Evolutionary conservation across 1,140 invertebrate species (phyloP).

Genomic region (Orius insidiosus): DNA sequence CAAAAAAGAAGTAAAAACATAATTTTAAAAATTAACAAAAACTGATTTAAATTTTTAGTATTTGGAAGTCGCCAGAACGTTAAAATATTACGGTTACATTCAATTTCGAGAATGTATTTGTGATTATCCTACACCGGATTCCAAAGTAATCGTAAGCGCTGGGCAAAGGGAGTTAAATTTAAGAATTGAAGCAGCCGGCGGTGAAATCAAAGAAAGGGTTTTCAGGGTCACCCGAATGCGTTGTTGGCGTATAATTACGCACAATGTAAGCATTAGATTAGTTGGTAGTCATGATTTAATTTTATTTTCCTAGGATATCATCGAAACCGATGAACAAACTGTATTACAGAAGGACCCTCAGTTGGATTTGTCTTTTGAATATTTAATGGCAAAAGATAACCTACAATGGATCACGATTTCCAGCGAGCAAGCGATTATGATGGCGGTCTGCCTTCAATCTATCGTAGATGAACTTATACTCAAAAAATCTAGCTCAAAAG

Average conservation of each 20-base stretch:
- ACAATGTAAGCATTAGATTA: conserved; percentile 39
- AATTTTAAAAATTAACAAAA: not conserved
- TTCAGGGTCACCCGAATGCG: conserved; percentile 90
- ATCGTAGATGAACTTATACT: conserved; percentile 88
- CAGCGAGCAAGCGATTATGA: conserved; percentile 81
- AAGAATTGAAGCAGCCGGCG: conserved; percentile 29
- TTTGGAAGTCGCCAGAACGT: conserved; percentile 54
- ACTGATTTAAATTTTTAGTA: conserved; percentile 42
- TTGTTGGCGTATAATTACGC: conserved; percentile 90
- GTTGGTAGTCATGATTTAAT: not conserved
- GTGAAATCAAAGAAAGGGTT: conserved; percentile 49
- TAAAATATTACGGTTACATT: conserved; percentile 79
- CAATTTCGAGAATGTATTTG: conserved; percentile 59
- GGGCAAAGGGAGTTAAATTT: conserved; percentile 66
- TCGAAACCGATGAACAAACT: conserved; percentile 13
- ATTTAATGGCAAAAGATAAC: conserved; percentile 80
- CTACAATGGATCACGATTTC: conserved; percentile 82
- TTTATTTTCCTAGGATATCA: conserved; percentile 11
- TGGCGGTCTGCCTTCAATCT: conserved; percentile 84
- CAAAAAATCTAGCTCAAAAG: conserved; percentile 44
- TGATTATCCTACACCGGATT: conserved; percentile 56
- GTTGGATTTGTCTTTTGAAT: conserved; percentile 86
- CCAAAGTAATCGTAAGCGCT: conserved; percentile 47
- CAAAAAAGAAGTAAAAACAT: conserved; percentile 52
- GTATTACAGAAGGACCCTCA: conserved; percentile 18